These are phyloP conservation scores for Sipha flava DNA, from an alignment of 1,140 invertebrate genomes.

Conservation along the genomic window DNA sequence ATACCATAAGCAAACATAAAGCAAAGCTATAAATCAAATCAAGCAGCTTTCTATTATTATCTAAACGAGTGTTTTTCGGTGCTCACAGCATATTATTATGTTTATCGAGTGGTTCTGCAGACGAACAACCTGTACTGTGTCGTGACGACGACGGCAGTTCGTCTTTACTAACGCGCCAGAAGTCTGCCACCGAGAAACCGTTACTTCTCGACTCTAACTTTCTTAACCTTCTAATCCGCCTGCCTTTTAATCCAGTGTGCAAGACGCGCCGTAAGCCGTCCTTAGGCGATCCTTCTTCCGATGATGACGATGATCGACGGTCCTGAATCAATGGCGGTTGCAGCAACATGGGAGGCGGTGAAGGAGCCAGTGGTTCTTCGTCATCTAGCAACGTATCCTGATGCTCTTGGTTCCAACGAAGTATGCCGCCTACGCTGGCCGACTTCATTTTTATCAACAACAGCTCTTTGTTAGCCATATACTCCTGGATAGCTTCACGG, in stretches of 20 bases:
- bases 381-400: conserved; percentile 12
- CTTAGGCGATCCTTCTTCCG: not conserved
- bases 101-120: conserved; percentile 9
- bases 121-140: conserved; percentile 9
- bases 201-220: conserved; percentile 28
- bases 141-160: not conserved
- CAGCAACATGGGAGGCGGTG: not conserved
- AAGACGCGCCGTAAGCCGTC: not conserved
- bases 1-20: no score
- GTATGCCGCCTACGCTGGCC: conserved; percentile 18
- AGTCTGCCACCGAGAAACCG: not conserved
- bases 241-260: conserved; percentile 27
- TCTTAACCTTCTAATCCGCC: conserved; percentile 27
- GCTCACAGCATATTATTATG: conserved; percentile 24
- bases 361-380: not conserved
- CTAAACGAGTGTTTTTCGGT: not conserved
- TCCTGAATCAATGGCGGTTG: not conserved
- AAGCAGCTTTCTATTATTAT: not conserved
- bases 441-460: conserved; percentile 34
- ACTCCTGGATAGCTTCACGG: conserved; percentile 16
- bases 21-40: no score
- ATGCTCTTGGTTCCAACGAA: conserved; percentile 12
- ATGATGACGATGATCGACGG: not conserved
- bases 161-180: conserved; percentile 2
- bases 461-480: conserved; percentile 32